These are phyloP conservation scores for Streptopelia turtur DNA, from an alignment of 2,797 vertebrate genomes.

Conservation along the genomic window DNA sequence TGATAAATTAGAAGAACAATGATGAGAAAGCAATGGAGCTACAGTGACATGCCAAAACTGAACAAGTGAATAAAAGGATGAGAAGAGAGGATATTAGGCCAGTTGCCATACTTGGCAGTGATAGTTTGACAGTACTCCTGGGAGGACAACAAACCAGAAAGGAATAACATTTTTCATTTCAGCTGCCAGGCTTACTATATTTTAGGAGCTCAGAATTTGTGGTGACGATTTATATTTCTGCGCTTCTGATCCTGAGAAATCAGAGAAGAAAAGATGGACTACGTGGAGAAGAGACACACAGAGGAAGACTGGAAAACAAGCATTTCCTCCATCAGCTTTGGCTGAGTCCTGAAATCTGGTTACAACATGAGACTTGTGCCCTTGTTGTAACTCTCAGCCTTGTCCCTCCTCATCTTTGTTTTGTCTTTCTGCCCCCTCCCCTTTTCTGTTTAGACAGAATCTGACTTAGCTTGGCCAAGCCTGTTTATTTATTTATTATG, in stretches of 20 bases:
- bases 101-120: background rate
- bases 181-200: conserved; percentile 1
- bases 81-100: background rate
- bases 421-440: background rate
- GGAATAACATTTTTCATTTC: conserved; percentile 18
- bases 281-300: background rate
- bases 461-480: background rate
- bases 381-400: background rate
- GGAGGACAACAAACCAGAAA: conserved; percentile 32
- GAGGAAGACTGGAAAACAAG: background rate
- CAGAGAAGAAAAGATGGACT: background rate
- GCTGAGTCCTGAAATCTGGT: background rate
- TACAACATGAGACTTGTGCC: background rate
- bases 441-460: background rate
- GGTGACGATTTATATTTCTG: background rate
- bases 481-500: background rate
- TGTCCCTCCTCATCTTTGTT: background rate
- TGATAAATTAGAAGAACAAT: conserved; percentile 15
- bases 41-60: background rate
- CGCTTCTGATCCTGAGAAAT: background rate
- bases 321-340: background rate
- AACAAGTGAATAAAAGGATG: conserved; percentile 31
- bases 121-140: background rate
- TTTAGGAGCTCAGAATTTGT: background rate
- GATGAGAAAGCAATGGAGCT: background rate